Evolutionary conservation across 2,888 invertebrate genomes (phyloP).

Genomic region (Erebia epiphron): DNA sequence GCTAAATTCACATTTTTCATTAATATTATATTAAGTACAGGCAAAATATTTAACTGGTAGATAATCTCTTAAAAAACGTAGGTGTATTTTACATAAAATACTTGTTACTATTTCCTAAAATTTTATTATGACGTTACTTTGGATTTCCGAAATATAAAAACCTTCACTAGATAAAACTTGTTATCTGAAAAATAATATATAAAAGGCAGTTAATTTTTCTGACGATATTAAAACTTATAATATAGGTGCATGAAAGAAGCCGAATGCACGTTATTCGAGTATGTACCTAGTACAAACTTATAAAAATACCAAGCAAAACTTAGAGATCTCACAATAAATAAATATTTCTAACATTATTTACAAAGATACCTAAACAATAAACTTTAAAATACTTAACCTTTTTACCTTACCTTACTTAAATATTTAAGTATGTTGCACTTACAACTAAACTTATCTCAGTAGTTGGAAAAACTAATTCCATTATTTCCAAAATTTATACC

Average conservation of each 20-base stretch:
- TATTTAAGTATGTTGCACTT: not conserved
- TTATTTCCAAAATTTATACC: not conserved
- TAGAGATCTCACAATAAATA: constrained; percentile 36
- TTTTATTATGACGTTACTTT: constrained; percentile 77
- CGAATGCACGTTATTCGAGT: no score
- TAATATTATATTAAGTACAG: no score
- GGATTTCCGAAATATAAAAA: constrained; percentile 47
- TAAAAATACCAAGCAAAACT: constrained; percentile 25
- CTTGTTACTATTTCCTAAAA: constrained; percentile 9
- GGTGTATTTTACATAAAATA: not conserved
- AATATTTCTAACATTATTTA: constrained; percentile 39
- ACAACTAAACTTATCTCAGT: not conserved
- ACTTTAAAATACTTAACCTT: not conserved
- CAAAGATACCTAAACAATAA: constrained; percentile 28
- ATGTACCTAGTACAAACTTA: not conserved
- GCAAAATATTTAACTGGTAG: not conserved
- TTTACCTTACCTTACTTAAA: not conserved
- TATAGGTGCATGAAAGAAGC: no score
- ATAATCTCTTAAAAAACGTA: not conserved
- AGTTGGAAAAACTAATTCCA: not conserved
- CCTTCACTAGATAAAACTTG: not conserved
- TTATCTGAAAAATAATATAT: not conserved
- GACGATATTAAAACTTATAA: no score
- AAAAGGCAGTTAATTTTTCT: not conserved
- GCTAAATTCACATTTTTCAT: not conserved